Evolutionary conservation across 2,113 vertebrate species (phyloP).

Genomic region (Zosterops pallidus): DNA sequence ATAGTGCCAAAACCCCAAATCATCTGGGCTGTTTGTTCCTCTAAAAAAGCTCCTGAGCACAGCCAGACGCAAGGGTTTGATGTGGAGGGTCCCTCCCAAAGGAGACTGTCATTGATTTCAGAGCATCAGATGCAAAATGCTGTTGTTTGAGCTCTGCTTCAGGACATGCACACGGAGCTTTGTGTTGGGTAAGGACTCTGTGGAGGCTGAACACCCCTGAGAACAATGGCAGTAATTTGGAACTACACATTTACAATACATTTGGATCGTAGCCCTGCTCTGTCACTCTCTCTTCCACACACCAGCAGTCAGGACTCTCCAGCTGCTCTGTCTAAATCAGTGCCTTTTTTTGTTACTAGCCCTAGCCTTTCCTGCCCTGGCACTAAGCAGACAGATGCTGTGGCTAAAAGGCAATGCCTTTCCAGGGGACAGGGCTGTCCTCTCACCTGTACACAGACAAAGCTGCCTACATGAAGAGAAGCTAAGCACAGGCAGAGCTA

Average conservation of each 20-base stretch:
- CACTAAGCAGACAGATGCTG: background rate
- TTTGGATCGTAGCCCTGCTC: background rate
- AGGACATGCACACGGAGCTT: background rate
- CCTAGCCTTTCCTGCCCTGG: background rate
- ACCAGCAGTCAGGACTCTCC: background rate
- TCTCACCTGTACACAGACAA: background rate
- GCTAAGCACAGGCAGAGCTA: background rate
- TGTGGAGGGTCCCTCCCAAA: background rate
- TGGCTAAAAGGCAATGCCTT: background rate
- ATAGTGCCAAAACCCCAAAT: background rate
- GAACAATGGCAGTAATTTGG: background rate
- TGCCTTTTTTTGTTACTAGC: background rate
- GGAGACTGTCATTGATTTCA: background rate
- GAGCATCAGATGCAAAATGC: background rate
- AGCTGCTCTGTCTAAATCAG: conserved; percentile 8
- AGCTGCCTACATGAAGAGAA: background rate
- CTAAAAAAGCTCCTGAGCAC: background rate
- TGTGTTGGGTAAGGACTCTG: background rate
- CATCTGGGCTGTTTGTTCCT: background rate
- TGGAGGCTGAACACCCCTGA: background rate
- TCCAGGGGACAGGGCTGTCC: background rate
- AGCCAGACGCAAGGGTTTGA: background rate
- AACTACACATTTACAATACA: background rate
- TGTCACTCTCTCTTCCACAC: background rate
- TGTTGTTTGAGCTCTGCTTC: background rate